Percentiles rank a stretch among this genome's conserved stretches.
Evolutionary conservation across 92 coral and sea anemone genomes (phyloP).

Genomic region (Diadumene lineata): DNA sequence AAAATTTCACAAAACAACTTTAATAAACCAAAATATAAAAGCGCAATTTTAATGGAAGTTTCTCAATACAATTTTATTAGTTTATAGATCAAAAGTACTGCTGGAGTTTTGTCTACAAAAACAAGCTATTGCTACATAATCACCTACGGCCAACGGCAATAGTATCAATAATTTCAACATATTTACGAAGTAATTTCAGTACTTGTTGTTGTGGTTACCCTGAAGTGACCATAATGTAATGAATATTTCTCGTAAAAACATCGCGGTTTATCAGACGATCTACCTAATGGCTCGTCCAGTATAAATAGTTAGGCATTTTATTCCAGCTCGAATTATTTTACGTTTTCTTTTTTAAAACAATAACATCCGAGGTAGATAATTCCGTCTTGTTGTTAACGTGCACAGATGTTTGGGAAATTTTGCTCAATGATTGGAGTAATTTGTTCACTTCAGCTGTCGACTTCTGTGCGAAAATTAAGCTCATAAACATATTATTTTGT

Average conservation of each 20-base stretch:
- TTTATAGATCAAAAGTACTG: no score
- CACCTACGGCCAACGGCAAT: no score
- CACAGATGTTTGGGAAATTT: background rate
- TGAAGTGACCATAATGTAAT: background rate
- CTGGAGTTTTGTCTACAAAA: background rate
- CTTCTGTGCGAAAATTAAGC: no score
- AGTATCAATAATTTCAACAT: no score
- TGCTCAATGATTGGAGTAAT: background rate
- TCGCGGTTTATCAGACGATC: background rate
- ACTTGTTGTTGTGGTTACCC: constrained; percentile 19
- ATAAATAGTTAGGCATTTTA: no score
- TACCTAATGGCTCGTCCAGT: background rate
- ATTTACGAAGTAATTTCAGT: no score
- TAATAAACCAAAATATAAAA: no score
- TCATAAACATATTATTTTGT: no score
- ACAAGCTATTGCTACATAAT: no score
- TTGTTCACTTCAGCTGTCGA: background rate
- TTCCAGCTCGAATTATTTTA: background rate
- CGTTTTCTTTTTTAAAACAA: background rate
- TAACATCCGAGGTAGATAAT: background rate
- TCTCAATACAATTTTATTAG: no score
- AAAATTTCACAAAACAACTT: no score
- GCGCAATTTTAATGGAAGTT: no score
- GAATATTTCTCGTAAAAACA: background rate
- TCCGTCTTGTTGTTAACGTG: background rate